Base-by-base conservation (phyloP, 2,888 invertebrate species). In the Ochropacha duplaris region DNA sequence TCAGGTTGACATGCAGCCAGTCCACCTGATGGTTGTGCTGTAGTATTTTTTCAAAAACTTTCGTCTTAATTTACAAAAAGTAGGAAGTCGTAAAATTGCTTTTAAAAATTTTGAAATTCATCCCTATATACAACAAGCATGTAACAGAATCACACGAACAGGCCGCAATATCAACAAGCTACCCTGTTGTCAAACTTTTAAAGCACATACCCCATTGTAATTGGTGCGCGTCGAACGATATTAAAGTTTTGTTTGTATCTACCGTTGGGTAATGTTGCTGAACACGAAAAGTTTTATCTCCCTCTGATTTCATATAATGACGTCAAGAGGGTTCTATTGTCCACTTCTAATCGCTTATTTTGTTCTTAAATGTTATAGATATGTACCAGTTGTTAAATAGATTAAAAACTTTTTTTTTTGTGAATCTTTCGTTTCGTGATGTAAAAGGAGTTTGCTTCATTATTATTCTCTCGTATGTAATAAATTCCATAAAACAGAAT, bases 231-330 rank as follows among this genome's bases (percentile, higher is more conserved):
- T 44, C 44, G 31, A 52, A 52, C 52, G 22, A 34, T 52, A n/a
- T 52, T 22, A 31, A 52, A 31, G 19, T 52, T 31, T 14, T 52
- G 52, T 52, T 52, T 52, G 31, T 52, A 51, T 50, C 31, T 34
- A 34, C 5, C n/a, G 5, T 9, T 9, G 19, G 16, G 8, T 31
- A 31, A 31, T 11, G 14, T 31, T 12, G 14, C 16, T 19, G 31
- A 31, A 52, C 52, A 34, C 22, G 34, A n/a, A 22, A 52, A 34
- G 19, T 31, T 52, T 52, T 52, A 31, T 52, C 52, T 50, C 16
- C 5, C 50, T 26, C 50, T 52, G 19, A 52, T 52, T 52, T 52
- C 31, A 52, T 3, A 12, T 34, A 52, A 52, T 52, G 34, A 34
- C 28, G 52, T 31, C 52, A 52, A 19, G 28, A 50, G 1, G 19